phyloP scores from a whole-genome alignment of 2,797 vertebrate genomes.

The Avahi laniger region DNA sequence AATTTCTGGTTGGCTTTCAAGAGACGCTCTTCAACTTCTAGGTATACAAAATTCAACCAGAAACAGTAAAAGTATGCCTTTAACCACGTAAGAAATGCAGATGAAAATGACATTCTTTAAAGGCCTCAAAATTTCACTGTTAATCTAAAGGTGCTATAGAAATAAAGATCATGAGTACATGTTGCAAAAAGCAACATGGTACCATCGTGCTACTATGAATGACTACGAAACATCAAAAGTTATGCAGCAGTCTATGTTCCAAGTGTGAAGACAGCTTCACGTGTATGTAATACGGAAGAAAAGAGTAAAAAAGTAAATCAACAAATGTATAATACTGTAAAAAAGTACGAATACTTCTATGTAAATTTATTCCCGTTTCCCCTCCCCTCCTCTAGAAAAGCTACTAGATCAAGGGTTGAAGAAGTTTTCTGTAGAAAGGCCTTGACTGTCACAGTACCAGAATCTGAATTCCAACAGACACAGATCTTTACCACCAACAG shows the following conservation, averaged over 20 bases:
- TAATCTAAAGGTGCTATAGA: not conserved
- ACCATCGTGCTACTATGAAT: rapidly evolving
- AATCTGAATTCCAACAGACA: not conserved
- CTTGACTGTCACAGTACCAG: not conserved
- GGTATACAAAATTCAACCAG: not conserved
- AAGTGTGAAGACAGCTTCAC: not conserved
- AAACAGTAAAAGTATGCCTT: not conserved
- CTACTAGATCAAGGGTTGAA: not conserved
- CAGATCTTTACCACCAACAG: not conserved
- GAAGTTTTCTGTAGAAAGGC: not conserved
- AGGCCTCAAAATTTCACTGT: not conserved
- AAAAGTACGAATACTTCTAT: not conserved
- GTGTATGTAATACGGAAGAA: not conserved
- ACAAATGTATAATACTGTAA: not conserved
- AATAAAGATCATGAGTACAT: not conserved
- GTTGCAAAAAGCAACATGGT: not conserved
- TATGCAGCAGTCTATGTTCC: not conserved
- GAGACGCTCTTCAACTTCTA: conserved; percentile 20
- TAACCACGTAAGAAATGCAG: not conserved
- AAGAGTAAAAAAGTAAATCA: not conserved
- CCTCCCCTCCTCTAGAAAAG: not conserved
- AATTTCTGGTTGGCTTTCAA: conserved; percentile 12
- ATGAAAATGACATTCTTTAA: not conserved
- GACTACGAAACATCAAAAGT: not conserved
- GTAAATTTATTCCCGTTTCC: not conserved